Conservation (phyloP, 2,888 invertebrate species). For the Stegana nigrithorax region DNA sequence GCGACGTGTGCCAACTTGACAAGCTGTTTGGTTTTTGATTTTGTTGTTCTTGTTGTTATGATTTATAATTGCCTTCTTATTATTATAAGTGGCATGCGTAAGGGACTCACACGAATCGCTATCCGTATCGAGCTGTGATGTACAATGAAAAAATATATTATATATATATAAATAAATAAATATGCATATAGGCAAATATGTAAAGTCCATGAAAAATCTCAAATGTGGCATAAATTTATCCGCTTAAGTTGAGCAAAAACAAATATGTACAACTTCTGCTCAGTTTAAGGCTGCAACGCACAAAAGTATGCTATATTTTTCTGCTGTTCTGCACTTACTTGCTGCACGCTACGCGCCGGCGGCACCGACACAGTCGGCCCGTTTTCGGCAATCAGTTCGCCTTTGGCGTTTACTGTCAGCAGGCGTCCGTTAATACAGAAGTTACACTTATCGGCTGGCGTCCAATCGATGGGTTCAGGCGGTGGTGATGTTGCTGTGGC, state of each 20-base stretch:
- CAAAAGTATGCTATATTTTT: no score
- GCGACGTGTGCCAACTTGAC: no score
- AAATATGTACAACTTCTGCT: no score
- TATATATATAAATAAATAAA: background rate
- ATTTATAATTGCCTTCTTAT: no score
- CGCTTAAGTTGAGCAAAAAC: no score
- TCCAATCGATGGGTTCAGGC: conserved; percentile 77
- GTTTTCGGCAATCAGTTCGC: conserved; percentile 69
- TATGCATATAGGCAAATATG: no score
- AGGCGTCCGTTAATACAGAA: conserved; percentile 84
- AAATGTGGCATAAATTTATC: no score
- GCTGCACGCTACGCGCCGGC: conserved; percentile 56
- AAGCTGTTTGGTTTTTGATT: conserved; percentile 21
- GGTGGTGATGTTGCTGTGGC: conserved; percentile 49
- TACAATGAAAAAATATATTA: background rate
- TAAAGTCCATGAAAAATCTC: no score
- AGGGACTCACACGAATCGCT: conserved; percentile 73
- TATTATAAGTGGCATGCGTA: no score
- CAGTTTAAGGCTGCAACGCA: no score
- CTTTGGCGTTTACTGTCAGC: conserved; percentile 70
- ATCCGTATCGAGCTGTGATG: conserved; percentile 72
- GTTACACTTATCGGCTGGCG: conserved; percentile 85
- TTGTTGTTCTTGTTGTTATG: conserved; percentile 22
- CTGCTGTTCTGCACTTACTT: conserved; percentile 42
- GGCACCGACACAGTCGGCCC: conserved; percentile 63